Evolutionary conservation across 2,888 invertebrate species (phyloP).

Genomic region (Hecatera dysodea): DNA sequence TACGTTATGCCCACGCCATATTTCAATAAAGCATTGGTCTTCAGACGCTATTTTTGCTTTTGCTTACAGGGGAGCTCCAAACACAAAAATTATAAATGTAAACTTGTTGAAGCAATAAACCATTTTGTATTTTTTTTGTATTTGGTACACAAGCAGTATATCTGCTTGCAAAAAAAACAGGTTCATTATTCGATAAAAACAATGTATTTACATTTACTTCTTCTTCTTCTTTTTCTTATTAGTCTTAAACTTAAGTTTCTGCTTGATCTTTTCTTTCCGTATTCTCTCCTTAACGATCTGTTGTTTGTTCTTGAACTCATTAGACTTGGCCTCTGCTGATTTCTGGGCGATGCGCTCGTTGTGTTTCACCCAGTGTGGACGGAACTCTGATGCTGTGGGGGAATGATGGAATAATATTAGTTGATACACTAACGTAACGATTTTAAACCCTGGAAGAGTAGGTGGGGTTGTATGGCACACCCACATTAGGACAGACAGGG

Average conservation of each 20-base stretch:
- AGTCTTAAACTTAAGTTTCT: slow-evolving; percentile 86
- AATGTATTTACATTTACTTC: slow-evolving; percentile 64
- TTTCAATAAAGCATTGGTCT: no score
- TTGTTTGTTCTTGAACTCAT: slow-evolving; percentile 93
- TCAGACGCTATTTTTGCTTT: no score
- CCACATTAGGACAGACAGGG: no score
- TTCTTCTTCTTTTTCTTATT: slow-evolving; percentile 83
- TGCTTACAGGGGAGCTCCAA: no score
- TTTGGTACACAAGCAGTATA: background rate
- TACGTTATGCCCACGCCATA: no score
- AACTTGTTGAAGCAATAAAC: no score
- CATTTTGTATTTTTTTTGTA: no score
- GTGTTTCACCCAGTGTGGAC: slow-evolving; percentile 95
- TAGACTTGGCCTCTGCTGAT: slow-evolving; percentile 82
- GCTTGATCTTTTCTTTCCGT: slow-evolving; percentile 92
- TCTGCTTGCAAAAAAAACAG: slow-evolving; percentile 26
- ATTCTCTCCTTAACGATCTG: slow-evolving; percentile 94
- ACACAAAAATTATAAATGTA: no score
- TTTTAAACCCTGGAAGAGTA: background rate
- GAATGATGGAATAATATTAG: background rate
- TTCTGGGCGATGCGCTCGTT: slow-evolving; percentile 92
- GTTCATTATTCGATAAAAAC: slow-evolving; percentile 7
- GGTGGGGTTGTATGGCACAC: no score
- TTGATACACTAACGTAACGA: background rate
- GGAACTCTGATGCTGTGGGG: slow-evolving; percentile 87